Evolutionary conservation across 2,113 vertebrate genomes (phyloP), one percentile per base, ranked within the genome.

Genomic region (Vulpes ferrilata): DNA sequence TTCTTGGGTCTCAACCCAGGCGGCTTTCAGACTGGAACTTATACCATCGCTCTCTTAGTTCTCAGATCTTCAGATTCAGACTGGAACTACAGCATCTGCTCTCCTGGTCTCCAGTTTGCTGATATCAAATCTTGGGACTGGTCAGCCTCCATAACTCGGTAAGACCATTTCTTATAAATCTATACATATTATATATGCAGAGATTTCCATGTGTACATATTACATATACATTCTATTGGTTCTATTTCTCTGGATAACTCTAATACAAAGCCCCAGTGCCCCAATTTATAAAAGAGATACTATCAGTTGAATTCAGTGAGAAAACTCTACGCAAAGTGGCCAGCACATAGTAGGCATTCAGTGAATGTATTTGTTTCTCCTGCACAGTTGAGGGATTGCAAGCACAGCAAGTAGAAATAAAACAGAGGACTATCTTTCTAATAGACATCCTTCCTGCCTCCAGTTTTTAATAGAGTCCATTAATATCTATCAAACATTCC

Each of bases 401-500:
- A 98, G 84, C 35, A 76, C 30, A 92, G 43, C 23, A 57, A 88
- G 23, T 6, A 87, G 53, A 92, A 97, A 95, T 95, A 78, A 96
- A 96, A 79, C 48, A 88, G 43, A 97, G n/a, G n/a, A 32, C 51
- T 90, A 67, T 93, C 95, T 97, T 97, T 92, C 90, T 94, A 97
- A 95, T 20, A 97, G 96, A 97, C 81, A 96, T 71, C 90, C 90
- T 97, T 98, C 91, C 88, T 97, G 90, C 90, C 90, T 98, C 95
- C 11, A 97, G 86, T 96, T 94, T 98, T 96, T 97, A 98, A 98
- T 98, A 97, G 98, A 97, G 85, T 95, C 94, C 97, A 98, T 98
- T 98, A 98, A 98, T 98, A 98, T 97, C 98, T 97, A 97, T 98
- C 97, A 97, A 96, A 93, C 93, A 97, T 97, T 98, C 92, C 94